Base-by-base conservation (phyloP, 2,888 invertebrate genomes). In the Pharmacophagus antenor region DNA sequence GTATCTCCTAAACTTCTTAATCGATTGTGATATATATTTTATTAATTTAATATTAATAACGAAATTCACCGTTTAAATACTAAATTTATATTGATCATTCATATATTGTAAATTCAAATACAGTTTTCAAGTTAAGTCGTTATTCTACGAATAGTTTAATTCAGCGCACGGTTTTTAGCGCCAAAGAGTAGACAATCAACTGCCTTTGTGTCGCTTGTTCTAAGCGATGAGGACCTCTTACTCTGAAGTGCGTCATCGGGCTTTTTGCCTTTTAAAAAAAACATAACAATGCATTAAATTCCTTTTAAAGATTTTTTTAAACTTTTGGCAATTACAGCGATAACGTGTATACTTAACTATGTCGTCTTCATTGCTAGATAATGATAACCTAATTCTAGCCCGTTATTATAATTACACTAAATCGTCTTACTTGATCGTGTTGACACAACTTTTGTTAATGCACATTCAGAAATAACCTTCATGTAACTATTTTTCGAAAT, bases 91-190 rank as follows among this genome's bases (percentile, higher is more conserved):
- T 10, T 31, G 31, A 10, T 31, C 5, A 8, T 4, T 37, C 37
- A 37, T 37, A n/a, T 37, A 37, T 37, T 37, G n/a, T 10, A 10
- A 10, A 6, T n/a, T n/a, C 2, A 4, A 37, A n/a, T n/a, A 37
- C 15, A n/a, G n/a, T 20, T 44, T 56, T 56, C 17, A 47, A 15
- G 23, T 49, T 7, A 65, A 62, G 37, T 56, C 65, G 59, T 66
- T 62, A 68, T 69, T 68, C 64, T 61, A 68, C 66, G 66, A 65
- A 58, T 42, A 52, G 60, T 55, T 48, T 54, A 27, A 58, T 47
- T 48, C 23, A 46, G 60, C 50, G 7, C 44, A 46, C 55, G 50
- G 56, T 61, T 56, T 50, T 46, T 61, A 46, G 25, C 56, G 25
- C 20, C 55, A 48, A 61, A 56, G 56, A 51, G 61, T 52, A 22